phyloP scores from a whole-genome alignment of 2,113 vertebrate genomes.

The Elgaria multicarinata region DNA sequence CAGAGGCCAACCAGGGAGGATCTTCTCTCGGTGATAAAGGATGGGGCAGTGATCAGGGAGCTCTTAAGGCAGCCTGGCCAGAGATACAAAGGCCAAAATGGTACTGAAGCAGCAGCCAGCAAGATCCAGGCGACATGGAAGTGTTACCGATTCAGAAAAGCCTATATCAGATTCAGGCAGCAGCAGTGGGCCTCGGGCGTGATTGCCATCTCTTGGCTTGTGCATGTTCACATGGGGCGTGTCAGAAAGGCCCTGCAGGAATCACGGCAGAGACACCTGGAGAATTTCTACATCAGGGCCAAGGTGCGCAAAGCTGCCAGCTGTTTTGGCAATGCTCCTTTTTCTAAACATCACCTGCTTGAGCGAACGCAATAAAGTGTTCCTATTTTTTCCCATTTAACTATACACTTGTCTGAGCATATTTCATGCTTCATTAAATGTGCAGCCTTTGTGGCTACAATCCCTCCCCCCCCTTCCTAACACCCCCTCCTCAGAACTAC shows the following conservation, averaged over 20 bases:
- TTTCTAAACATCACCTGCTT: conserved; percentile 70
- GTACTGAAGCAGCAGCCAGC: conserved; percentile 70
- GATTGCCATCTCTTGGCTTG: conserved; percentile 80
- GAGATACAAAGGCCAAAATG: conserved; percentile 81
- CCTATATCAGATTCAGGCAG: conserved; percentile 64
- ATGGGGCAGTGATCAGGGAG: conserved; percentile 69
- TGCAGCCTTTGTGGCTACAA: conserved; percentile 52
- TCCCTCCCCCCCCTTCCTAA: too few relatives aligned
- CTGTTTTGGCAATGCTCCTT: conserved; percentile 63
- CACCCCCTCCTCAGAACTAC: conserved; percentile 53
- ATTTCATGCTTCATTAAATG: conserved; percentile 69
- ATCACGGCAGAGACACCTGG: conserved; percentile 82
- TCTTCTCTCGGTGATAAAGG: conserved; percentile 80
- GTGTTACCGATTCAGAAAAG: conserved; percentile 61
- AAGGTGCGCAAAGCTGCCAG: conserved; percentile 82
- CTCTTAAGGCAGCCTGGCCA: conserved; percentile 77
- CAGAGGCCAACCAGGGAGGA: conserved; percentile 48
- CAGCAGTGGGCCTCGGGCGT: conserved; percentile 84
- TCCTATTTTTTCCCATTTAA: conserved; percentile 49
- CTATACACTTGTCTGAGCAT: conserved; percentile 49
- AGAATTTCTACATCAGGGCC: conserved; percentile 85
- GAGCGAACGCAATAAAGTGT: conserved; percentile 53
- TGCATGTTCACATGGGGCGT: conserved; percentile 66
- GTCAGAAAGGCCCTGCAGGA: conserved; percentile 80
- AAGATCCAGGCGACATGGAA: conserved; percentile 83